Evolutionary conservation across 2,888 invertebrate species (phyloP), one percentile per base, ranked within the genome.

Genomic region (Axea sp.): DNA sequence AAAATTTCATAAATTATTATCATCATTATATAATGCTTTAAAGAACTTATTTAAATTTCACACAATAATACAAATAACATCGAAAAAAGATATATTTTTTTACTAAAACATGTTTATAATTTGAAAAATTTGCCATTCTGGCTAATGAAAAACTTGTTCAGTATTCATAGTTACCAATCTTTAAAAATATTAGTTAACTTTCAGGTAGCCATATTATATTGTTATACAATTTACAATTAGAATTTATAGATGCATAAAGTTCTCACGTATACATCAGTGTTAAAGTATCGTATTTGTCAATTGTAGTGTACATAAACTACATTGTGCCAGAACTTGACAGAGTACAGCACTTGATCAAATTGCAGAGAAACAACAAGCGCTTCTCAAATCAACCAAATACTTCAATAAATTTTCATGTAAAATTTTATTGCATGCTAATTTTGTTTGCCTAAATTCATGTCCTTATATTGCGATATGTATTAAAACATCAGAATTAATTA

Each of bases 191-290:
- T 22, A 30, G 17, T 41, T 28, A 9, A 55, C 17, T n/a, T 15
- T 39, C 15, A n/a, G 45, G 15, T 45, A 35, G 33, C 12, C 12
- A 22, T 12, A 14, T 7, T 51, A 17, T 43, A 51, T 39, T 41
- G 60, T 69, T 60, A 45, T 37, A 47, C 55, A 55, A 47, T 73
- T 60, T 47, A 41, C 45, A 60, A 67, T 47, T 26, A 39, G 49
- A 57, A 62, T 73, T 67, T 62, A 73, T 67, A 62, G 28, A 43
- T 28, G 43, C 67, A 59, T 60, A 60, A 67, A 73, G 65, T 73
- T 65, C 26, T 47, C 41, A 35, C 60, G 15, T 49, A 37, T 28
- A 47, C 59, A 51, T 28, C 31, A 31, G 8, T 31, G 31, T 31
- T 37, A 47, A 33, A 57, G 15, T 62, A 55, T 55, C 71, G 30